Evolutionary conservation across 2,113 vertebrate genomes (phyloP).

Genomic region (Myrmecobius fasciatus): DNA sequence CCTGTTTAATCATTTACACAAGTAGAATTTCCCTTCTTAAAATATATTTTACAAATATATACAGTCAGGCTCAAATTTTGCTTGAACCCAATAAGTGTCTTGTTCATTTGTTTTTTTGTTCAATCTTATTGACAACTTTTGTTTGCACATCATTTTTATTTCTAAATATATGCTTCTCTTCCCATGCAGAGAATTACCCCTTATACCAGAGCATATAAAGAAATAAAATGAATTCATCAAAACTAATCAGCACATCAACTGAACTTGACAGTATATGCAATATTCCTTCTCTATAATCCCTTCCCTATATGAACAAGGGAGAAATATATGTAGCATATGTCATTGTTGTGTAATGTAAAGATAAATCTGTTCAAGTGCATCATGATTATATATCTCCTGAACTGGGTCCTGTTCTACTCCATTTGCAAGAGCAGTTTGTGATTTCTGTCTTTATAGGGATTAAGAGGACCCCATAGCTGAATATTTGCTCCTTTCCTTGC

Average conservation of each 20-base stretch:
- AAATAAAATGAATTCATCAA: background rate
- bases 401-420: background rate
- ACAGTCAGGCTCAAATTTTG: background rate
- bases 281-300: background rate
- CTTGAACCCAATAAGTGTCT: background rate
- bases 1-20: background rate
- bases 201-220: background rate
- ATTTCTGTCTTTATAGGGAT: background rate
- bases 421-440: background rate
- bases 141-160: background rate
- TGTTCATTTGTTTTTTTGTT: background rate
- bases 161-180: background rate
- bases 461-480: background rate
- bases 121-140: background rate
- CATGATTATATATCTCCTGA: background rate
- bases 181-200: background rate
- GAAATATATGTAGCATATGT: background rate
- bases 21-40: background rate
- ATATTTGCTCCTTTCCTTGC: background rate
- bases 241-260: background rate
- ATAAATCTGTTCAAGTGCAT: background rate
- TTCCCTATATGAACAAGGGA: background rate
- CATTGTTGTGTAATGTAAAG: background rate
- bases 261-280: background rate
- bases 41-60: background rate